phyloP scores from a whole-genome alignment of 2,888 invertebrate species.

The Hoplodrina ambigua region DNA sequence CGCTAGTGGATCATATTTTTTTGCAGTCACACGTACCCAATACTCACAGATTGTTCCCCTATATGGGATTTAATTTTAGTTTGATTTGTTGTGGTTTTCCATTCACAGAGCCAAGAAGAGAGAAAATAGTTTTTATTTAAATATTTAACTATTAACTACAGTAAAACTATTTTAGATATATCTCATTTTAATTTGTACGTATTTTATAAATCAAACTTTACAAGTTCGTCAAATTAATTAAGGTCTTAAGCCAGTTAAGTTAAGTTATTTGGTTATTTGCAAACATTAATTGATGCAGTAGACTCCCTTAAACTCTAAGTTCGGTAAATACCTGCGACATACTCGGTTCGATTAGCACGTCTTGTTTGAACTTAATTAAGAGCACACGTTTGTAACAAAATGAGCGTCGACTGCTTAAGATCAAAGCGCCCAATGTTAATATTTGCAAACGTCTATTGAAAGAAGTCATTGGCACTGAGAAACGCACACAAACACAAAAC shows the following conservation, averaged over 20 bases:
- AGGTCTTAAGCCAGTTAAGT: neutral
- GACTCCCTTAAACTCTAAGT: constrained; percentile 30
- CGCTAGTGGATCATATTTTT: too few species aligned
- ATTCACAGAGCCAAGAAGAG: too few species aligned
- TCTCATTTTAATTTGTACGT: too few species aligned
- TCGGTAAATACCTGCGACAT: constrained; percentile 58
- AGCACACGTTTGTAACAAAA: constrained; percentile 81
- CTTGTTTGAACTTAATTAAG: constrained; percentile 90
- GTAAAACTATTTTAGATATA: too few species aligned
- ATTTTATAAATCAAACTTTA: neutral
- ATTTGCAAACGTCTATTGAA: constrained; percentile 85
- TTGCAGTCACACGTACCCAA: too few species aligned
- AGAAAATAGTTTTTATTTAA: too few species aligned
- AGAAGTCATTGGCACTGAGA: constrained; percentile 85
- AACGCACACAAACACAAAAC: constrained; percentile 16
- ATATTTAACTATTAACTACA: too few species aligned
- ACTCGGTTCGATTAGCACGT: constrained; percentile 79
- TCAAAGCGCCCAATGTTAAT: constrained; percentile 86
- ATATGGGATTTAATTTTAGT: too few species aligned
- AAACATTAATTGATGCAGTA: constrained; percentile 27
- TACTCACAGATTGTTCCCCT: too few species aligned
- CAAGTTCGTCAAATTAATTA: constrained; percentile 9
- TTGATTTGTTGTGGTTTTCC: too few species aligned
- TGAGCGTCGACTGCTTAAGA: constrained; percentile 81
- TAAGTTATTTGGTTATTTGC: constrained; percentile 11